Percentiles rank a stretch among this genome's conserved stretches.
phyloP scores from a whole-genome alignment of 2,888 invertebrate genomes.

The Pocota personata region DNA sequence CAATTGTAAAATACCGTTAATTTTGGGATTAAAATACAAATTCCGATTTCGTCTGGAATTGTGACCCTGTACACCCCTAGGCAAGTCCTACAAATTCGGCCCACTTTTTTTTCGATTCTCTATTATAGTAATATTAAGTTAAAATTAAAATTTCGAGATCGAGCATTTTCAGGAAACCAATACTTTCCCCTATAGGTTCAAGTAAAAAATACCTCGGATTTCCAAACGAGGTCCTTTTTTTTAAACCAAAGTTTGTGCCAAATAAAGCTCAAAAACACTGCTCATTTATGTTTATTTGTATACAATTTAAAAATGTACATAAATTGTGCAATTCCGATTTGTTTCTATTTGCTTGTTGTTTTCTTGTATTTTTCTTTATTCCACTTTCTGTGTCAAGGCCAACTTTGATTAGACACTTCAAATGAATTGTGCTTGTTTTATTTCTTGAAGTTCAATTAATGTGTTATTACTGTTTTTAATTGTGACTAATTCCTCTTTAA shows the following conservation, averaged over 20 bases:
- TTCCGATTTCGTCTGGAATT: no score
- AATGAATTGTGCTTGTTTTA: slow-evolving; percentile 15
- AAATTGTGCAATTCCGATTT: neutral
- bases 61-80: no score
- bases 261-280: neutral
- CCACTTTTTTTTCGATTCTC: no score
- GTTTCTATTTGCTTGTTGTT: neutral
- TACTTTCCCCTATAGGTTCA: no score
- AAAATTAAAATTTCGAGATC: no score
- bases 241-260: neutral
- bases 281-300: neutral
- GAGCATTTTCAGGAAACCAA: no score
- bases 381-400: slow-evolving; percentile 22
- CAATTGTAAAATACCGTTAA: no score
- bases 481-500: slow-evolving; percentile 2
- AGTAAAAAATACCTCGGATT: no score
- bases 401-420: neutral
- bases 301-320: neutral
- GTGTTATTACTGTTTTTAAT: slow-evolving; percentile 3
- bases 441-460: slow-evolving; percentile 40
- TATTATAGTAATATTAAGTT: no score
- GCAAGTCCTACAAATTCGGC: no score
- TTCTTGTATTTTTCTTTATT: neutral
- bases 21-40: no score
- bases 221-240: neutral